Conservation (phyloP, 1,140 invertebrate species). For the Drosophila watanabei region DNA sequence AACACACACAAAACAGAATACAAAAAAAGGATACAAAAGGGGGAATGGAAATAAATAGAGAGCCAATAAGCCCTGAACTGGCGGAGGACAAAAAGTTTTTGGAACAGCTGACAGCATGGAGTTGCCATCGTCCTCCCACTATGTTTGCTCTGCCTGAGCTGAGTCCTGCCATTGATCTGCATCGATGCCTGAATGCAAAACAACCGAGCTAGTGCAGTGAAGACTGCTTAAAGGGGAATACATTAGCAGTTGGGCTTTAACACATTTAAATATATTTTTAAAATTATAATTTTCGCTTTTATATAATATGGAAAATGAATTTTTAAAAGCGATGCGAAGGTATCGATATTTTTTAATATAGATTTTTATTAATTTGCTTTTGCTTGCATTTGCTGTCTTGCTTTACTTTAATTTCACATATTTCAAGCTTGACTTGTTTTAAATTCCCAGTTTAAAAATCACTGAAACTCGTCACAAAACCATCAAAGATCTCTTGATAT, state of each 20-base stretch:
- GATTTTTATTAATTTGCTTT: too few relatives aligned
- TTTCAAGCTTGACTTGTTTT: neutral
- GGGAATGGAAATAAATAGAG: slow-evolving; percentile 49
- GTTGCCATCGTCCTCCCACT: neutral
- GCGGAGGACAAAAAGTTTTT: slow-evolving; percentile 47
- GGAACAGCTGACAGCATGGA: slow-evolving; percentile 49
- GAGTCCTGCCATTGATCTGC: slow-evolving; percentile 69
- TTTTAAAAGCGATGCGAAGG: neutral
- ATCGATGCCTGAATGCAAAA: slow-evolving; percentile 61
- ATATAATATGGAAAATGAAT: neutral
- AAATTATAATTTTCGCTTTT: neutral
- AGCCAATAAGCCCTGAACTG: slow-evolving; percentile 36
- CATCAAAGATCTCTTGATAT: neutral
- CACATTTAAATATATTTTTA: neutral
- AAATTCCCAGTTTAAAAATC: neutral
- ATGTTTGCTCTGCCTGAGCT: slow-evolving; percentile 20
- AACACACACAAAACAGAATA: slow-evolving; percentile 43
- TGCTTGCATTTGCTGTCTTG: too few relatives aligned
- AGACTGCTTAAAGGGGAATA: neutral
- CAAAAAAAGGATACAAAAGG: slow-evolving; percentile 33
- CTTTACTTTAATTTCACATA: neutral
- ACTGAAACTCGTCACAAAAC: neutral
- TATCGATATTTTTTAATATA: neutral
- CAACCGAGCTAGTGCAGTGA: slow-evolving; percentile 29
- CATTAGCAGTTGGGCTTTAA: neutral